A percentile compares a stretch with the other conserved stretches of the same genome.
phyloP scores from a whole-genome alignment of 2,888 invertebrate species.

The Tupiocoris notatus region DNA sequence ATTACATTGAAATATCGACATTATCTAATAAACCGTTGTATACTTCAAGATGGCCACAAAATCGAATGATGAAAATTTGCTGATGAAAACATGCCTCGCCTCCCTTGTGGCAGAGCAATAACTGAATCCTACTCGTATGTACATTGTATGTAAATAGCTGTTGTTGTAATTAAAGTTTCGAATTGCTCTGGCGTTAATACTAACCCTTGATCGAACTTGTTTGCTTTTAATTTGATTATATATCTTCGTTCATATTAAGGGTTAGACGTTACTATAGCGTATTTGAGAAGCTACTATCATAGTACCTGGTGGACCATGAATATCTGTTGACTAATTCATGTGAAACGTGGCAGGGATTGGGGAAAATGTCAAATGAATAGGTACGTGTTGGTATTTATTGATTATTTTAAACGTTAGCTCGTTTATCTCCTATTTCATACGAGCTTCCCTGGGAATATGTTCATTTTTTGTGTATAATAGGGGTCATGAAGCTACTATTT shows the following conservation, averaged over 20 bases:
- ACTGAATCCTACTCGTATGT: neutral
- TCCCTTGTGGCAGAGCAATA: neutral
- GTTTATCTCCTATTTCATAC: no score
- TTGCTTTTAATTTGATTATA: neutral
- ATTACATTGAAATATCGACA: neutral
- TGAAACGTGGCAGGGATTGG: neutral
- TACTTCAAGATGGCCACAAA: neutral
- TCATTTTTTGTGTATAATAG: no score
- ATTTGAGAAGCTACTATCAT: constrained; percentile 20
- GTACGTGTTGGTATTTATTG: no score
- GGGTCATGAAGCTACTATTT: no score
- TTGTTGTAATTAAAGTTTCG: neutral
- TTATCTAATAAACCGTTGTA: neutral
- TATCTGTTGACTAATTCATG: neutral
- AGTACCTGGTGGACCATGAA: constrained; percentile 28
- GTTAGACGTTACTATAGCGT: constrained; percentile 11
- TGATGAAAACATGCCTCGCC: no score
- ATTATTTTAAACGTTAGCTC: no score
- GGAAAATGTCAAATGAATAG: no score
- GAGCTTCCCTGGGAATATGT: no score
- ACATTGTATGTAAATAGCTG: constrained; percentile 30
- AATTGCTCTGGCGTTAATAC: no score
- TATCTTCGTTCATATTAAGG: neutral
- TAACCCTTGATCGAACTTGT: no score
- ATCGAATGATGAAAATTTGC: neutral